These are phyloP conservation scores for Fistularia commersonii DNA, from an alignment of 2,797 vertebrate species.

Conservation along the genomic window DNA sequence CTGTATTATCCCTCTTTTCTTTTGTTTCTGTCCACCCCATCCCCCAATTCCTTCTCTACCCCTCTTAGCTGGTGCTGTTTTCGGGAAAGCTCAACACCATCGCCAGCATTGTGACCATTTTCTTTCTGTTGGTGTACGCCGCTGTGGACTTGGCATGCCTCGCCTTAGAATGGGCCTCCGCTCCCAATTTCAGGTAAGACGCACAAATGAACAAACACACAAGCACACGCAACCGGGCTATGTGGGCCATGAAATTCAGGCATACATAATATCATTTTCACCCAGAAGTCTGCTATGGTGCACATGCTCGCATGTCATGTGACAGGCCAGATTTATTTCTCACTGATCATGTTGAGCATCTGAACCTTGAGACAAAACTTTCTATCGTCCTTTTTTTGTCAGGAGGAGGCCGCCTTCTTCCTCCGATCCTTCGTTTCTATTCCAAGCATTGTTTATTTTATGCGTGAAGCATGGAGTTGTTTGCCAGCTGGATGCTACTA, in stretches of 20 bases:
- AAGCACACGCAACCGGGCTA: background rate
- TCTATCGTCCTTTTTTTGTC: background rate
- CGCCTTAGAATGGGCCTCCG: conserved; percentile 89
- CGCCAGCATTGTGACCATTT: conserved; percentile 87
- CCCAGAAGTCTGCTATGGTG: background rate
- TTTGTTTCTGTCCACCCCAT: background rate
- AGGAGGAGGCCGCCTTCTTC: background rate
- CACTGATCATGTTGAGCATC: background rate
- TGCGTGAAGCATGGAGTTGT: conserved; percentile 6
- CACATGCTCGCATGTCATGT: background rate
- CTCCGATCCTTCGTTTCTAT: conserved; percentile 4
- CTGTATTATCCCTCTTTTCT: background rate
- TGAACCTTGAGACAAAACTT: background rate
- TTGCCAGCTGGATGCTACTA: conserved; percentile 7
- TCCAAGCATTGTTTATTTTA: conserved; percentile 40
- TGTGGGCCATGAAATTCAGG: background rate
- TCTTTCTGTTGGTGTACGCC: conserved; percentile 89
- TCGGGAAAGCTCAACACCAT: conserved; percentile 91
- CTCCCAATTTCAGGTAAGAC: conserved; percentile 90
- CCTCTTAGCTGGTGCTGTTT: conserved; percentile 83
- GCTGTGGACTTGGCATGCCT: conserved; percentile 88
- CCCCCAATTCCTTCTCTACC: conserved; percentile 5
- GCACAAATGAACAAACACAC: background rate
- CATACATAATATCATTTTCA: background rate
- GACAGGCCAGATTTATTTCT: background rate